Conservation (phyloP, 2,113 vertebrate species). For the Centrocercus urophasianus region DNA sequence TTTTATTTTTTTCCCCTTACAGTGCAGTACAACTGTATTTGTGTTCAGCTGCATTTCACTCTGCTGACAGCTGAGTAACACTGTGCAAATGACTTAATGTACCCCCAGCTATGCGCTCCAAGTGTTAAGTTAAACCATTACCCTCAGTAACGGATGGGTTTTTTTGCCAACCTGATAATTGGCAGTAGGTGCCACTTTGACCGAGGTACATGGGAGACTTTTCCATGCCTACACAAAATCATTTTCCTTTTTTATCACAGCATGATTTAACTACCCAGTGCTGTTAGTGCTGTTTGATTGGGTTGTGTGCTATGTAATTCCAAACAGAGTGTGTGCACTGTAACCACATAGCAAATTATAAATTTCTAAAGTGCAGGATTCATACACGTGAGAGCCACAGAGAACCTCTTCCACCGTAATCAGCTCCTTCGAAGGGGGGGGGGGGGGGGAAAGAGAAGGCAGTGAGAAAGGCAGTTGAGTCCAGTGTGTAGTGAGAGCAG, state of each 20-base stretch:
- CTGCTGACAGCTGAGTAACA: neutral
- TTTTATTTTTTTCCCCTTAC: neutral
- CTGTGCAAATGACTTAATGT: neutral
- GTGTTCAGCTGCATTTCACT: neutral
- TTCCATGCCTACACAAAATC: neutral
- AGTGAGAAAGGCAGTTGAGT: neutral
- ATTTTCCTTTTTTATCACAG: conserved; percentile 5
- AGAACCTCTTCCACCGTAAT: conserved; percentile 30
- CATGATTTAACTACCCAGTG: neutral
- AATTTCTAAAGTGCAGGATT: conserved; percentile 11
- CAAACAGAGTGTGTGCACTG: neutral
- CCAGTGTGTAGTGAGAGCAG: conserved; percentile 29
- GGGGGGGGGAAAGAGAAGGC: neutral
- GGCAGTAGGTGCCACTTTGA: neutral
- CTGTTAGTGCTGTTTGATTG: conserved; percentile 24
- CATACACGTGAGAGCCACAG: neutral
- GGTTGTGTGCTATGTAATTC: conserved; percentile 29
- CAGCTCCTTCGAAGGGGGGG: conserved; percentile 23
- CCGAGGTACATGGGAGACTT: neutral
- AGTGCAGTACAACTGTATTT: rapidly evolving
- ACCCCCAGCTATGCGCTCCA: neutral
- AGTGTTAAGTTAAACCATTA: neutral
- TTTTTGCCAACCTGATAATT: conserved; percentile 24
- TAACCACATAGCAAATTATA: conserved; percentile 36
- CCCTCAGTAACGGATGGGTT: neutral